Conservation (phyloP, 2,888 invertebrate genomes). For the Clusia tigrina region DNA sequence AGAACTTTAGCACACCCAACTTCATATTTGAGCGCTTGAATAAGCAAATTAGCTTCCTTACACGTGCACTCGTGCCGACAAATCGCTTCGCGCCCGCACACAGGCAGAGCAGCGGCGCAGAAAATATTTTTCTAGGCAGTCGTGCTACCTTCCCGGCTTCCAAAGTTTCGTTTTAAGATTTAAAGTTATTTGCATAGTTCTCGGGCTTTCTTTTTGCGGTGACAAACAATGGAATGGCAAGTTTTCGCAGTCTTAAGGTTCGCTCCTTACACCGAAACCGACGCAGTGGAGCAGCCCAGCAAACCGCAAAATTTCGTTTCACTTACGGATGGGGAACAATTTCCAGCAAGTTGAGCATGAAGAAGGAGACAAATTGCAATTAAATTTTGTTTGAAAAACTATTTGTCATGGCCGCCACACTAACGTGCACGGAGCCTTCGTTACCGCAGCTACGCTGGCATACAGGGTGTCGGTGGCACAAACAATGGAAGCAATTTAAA, state of each 20-base stretch:
- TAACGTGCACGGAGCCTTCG: constrained; percentile 12
- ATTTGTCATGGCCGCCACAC: constrained; percentile 28
- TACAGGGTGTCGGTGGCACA: constrained; percentile 8
- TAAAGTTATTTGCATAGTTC: constrained; percentile 2
- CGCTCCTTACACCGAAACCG: neutral
- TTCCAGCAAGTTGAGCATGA: constrained; percentile 10
- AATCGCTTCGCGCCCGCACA: no score
- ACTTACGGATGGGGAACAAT: neutral
- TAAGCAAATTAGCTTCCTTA: no score
- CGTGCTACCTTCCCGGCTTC: neutral
- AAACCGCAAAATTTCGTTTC: neutral
- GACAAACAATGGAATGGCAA: neutral
- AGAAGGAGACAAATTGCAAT: constrained; percentile 32
- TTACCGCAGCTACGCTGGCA: constrained; percentile 11
- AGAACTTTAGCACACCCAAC: no score
- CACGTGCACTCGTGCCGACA: no score
- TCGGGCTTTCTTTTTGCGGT: neutral
- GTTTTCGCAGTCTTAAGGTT: no score
- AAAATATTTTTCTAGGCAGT: no score
- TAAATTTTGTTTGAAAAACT: constrained; percentile 33
- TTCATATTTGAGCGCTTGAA: no score
- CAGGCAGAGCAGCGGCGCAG: no score
- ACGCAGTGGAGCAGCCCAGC: neutral
- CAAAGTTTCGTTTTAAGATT: constrained; percentile 1
- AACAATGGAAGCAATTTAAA: neutral